Evolutionary conservation across 2,888 invertebrate species (phyloP).

Genomic region (Tryphoninae sp.): DNA sequence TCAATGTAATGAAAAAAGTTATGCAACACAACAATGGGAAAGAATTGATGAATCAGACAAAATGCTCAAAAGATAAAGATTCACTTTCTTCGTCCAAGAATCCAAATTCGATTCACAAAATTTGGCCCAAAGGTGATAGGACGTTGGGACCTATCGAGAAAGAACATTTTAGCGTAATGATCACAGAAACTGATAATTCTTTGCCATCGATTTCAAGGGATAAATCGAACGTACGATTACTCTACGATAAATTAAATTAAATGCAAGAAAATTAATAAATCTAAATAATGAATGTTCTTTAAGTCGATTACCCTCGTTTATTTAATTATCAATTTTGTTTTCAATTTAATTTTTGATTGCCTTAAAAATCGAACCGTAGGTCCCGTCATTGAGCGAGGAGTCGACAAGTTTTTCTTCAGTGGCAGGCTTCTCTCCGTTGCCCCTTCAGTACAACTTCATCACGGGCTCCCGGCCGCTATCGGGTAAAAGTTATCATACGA

Average conservation of each 20-base stretch:
- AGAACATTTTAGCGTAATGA: constrained; percentile 9
- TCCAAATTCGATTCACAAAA: neutral
- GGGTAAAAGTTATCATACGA: constrained; percentile 49
- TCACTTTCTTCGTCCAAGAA: neutral
- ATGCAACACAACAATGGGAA: constrained; percentile 27
- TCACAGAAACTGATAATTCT: constrained; percentile 28
- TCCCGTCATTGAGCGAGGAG: constrained; percentile 29
- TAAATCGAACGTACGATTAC: constrained; percentile 33
- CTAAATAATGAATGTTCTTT: no score
- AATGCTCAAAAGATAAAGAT: neutral
- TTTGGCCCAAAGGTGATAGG: neutral
- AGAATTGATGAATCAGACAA: neutral
- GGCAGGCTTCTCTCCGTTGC: constrained; percentile 23
- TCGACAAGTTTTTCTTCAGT: constrained; percentile 38
- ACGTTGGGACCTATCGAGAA: neutral
- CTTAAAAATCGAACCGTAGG: constrained; percentile 18
- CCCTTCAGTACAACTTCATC: constrained; percentile 27
- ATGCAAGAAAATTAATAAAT: neutral
- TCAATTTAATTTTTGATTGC: neutral
- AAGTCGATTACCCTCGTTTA: neutral
- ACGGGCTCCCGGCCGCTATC: constrained; percentile 42
- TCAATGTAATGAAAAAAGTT: constrained; percentile 56
- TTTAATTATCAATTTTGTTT: neutral
- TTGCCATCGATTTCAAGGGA: constrained; percentile 14
- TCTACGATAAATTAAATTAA: constrained; percentile 6